These are phyloP conservation scores for Synanthedon myopaeformis DNA, from an alignment of 2,888 invertebrate species.

Conservation along the genomic window DNA sequence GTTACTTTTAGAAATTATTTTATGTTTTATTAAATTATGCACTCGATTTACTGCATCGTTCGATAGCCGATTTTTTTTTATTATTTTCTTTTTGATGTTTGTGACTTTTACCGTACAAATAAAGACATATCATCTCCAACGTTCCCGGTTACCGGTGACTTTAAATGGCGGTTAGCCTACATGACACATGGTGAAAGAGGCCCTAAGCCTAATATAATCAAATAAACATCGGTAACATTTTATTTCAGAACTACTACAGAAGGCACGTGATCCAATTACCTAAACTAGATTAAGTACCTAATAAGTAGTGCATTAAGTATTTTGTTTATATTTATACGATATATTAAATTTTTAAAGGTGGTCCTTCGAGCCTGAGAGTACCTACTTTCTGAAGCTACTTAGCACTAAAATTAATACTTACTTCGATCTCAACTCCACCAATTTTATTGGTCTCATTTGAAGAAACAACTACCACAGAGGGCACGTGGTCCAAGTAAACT, in stretches of 20 bases:
- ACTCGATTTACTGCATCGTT: too few relatives aligned
- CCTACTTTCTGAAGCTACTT: slow-evolving; percentile 1
- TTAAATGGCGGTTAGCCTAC: too few relatives aligned
- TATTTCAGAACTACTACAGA: slow-evolving; percentile 63
- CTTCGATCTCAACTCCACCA: slow-evolving; percentile 79
- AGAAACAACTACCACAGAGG: slow-evolving; percentile 68
- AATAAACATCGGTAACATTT: slow-evolving; percentile 44
- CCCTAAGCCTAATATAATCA: too few relatives aligned
- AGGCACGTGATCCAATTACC: slow-evolving; percentile 76
- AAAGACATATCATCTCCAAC: too few relatives aligned
- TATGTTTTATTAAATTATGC: too few relatives aligned
- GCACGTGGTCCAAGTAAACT: slow-evolving; percentile 76
- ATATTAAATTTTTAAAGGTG: slow-evolving; percentile 52
- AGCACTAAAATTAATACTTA: slow-evolving; percentile 22
- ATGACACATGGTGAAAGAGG: too few relatives aligned
- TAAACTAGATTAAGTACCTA: slow-evolving; percentile 55
- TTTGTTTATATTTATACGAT: slow-evolving; percentile 71
- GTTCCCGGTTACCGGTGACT: too few relatives aligned
- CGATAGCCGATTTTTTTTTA: too few relatives aligned
- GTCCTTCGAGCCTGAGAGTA: slow-evolving; percentile 9
- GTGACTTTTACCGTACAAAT: too few relatives aligned
- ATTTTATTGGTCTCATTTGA: slow-evolving; percentile 46
- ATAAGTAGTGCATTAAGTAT: slow-evolving; percentile 69
- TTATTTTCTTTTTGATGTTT: too few relatives aligned
- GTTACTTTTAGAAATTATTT: too few relatives aligned